Conservation (phyloP, 2,113 vertebrate species). For the Plecturocebus donacophilus region DNA sequence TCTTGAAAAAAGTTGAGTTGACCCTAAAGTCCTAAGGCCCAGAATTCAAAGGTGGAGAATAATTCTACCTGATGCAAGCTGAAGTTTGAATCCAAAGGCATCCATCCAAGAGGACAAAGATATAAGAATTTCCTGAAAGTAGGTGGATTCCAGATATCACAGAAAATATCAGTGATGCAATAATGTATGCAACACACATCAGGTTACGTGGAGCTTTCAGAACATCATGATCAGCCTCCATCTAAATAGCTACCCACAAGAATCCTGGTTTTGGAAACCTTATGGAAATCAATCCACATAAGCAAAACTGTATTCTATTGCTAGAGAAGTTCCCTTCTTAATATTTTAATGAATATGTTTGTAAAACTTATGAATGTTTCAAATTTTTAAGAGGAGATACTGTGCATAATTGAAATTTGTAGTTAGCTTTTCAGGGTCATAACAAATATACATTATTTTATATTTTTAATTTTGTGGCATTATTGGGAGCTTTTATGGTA, state of each 20-base stretch:
- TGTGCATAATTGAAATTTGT: constrained; percentile 14
- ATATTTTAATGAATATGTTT: neutral
- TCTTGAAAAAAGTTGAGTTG: neutral
- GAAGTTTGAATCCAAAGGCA: neutral
- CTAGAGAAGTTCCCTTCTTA: neutral
- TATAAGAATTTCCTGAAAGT: neutral
- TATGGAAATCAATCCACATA: neutral
- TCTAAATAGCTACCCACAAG: neutral
- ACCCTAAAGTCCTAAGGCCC: neutral
- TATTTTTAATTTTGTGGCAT: constrained; percentile 7
- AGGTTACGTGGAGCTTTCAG: neutral
- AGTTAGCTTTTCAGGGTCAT: neutral
- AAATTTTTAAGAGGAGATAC: neutral
- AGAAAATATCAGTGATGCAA: neutral
- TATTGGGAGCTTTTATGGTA: neutral
- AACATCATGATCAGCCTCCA: neutral
- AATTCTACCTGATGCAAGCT: neutral
- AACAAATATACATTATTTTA: neutral
- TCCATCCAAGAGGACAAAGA: neutral
- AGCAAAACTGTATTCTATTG: neutral
- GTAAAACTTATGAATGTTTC: neutral
- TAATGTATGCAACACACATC: neutral
- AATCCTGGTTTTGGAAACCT: neutral
- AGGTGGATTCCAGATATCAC: neutral
- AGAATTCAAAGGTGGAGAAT: neutral